A percentile compares a stretch with the other conserved stretches of the same genome.
Evolutionary conservation across 1,140 invertebrate species (phyloP).

Genomic region (Onthophagus taurus): DNA sequence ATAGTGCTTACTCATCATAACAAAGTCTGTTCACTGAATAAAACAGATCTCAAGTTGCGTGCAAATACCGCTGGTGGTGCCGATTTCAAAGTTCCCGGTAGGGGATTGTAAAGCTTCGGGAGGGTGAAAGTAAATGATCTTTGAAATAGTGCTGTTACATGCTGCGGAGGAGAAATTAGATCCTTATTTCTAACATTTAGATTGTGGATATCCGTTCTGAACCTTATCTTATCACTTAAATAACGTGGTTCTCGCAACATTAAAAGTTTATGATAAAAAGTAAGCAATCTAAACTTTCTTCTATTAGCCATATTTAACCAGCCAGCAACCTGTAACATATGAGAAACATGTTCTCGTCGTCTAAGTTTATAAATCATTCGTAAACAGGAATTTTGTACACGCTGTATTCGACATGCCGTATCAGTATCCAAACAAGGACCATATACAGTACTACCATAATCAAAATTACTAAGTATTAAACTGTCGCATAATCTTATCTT

Average conservation of each 20-base stretch:
- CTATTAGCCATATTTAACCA: slow-evolving; percentile 7
- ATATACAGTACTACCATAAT: slow-evolving; percentile 5
- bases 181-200: background rate
- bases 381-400: slow-evolving; percentile 11
- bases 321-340: background rate
- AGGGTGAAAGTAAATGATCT: background rate
- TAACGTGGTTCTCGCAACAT: background rate
- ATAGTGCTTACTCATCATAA: too few species aligned
- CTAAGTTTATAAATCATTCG: slow-evolving; percentile 1
- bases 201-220: slow-evolving; percentile 1
- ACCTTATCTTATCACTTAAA: slow-evolving; percentile 2
- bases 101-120: background rate
- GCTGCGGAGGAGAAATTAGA: background rate
- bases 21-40: too few species aligned
- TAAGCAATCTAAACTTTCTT: background rate
- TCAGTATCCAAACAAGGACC: background rate
- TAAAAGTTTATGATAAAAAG: background rate
- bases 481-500: background rate
- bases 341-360: slow-evolving; percentile 1
- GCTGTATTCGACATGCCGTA: slow-evolving; percentile 1
- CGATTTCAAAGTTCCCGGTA: too few species aligned
- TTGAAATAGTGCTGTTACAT: background rate
- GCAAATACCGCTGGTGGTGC: too few species aligned
- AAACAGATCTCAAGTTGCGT: too few species aligned
- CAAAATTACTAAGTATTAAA: background rate